phyloP scores from a whole-genome alignment of 1,140 invertebrate species.

The Teleogryllus occipitalis region DNA sequence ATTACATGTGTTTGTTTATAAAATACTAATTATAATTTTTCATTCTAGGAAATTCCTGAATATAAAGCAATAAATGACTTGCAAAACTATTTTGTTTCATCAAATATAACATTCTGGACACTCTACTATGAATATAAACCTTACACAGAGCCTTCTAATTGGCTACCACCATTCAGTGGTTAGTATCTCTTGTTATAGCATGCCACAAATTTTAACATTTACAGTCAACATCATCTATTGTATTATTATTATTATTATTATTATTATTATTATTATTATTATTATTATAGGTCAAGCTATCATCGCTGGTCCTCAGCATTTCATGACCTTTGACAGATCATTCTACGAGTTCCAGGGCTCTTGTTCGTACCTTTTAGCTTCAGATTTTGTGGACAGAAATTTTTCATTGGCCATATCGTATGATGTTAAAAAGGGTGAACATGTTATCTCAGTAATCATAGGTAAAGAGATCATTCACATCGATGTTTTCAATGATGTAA shows the following conservation, averaged over 20 bases:
- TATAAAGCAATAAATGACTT: conserved; percentile 56
- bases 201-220: not conserved
- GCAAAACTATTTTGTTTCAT: conserved; percentile 55
- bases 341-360: conserved; percentile 55
- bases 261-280: conserved; percentile 9
- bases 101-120: conserved; percentile 62
- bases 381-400: conserved; percentile 52
- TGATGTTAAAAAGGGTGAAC: conserved; percentile 23
- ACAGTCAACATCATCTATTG: not conserved
- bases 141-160: conserved; percentile 58
- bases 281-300: conserved; percentile 51
- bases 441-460: conserved; percentile 32
- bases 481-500: conserved; percentile 33
- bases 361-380: conserved; percentile 58
- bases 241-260: conserved; percentile 7
- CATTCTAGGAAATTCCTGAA: conserved; percentile 59
- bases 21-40: not conserved
- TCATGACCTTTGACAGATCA: conserved; percentile 65
- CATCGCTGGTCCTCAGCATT: conserved; percentile 59
- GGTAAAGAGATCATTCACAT: conserved; percentile 35
- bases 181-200: conserved; percentile 25
- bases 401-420: conserved; percentile 40
- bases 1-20: not conserved
- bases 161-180: conserved; percentile 75
- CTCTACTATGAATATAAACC: conserved; percentile 64